phyloP scores from a whole-genome alignment of 2,888 invertebrate genomes.

The Cantharis rufa region DNA sequence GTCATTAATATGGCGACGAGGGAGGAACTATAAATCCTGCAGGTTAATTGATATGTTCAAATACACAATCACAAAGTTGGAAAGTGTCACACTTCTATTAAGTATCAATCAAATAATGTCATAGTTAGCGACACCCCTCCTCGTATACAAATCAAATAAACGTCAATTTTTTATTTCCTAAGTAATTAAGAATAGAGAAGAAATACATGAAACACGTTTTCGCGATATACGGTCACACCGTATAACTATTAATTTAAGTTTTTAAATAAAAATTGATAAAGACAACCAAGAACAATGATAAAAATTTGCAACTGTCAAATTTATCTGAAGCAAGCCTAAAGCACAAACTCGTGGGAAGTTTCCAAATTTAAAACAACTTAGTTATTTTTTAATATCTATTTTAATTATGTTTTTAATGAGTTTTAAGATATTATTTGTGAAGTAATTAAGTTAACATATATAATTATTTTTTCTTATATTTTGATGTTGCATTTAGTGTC shows the following conservation, averaged over 20 bases:
- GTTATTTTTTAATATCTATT: not conserved
- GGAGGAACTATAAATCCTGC: constrained; percentile 27
- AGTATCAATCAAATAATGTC: constrained; percentile 17
- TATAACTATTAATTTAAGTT: too few relatives aligned
- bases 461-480: not conserved
- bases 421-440: not conserved
- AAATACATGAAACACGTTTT: not conserved
- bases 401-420: not conserved
- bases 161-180: constrained; percentile 1
- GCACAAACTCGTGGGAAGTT: not conserved
- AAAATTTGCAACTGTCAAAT: not conserved
- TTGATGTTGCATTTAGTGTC: not conserved
- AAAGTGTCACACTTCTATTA: constrained; percentile 24
- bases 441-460: not conserved
- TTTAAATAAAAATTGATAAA: not conserved
- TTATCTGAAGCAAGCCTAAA: not conserved
- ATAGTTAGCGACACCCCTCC: constrained; percentile 8
- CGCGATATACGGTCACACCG: not conserved
- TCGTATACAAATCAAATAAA: constrained; percentile 9
- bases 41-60: constrained; percentile 26
- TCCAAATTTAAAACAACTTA: not conserved
- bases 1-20: constrained; percentile 28
- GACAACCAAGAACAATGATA: not conserved
- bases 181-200: constrained; percentile 4
- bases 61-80: constrained; percentile 22